These are phyloP conservation scores for Schlechtendalia chinensis DNA, from an alignment of 1,140 invertebrate genomes.

Conservation along the genomic window DNA sequence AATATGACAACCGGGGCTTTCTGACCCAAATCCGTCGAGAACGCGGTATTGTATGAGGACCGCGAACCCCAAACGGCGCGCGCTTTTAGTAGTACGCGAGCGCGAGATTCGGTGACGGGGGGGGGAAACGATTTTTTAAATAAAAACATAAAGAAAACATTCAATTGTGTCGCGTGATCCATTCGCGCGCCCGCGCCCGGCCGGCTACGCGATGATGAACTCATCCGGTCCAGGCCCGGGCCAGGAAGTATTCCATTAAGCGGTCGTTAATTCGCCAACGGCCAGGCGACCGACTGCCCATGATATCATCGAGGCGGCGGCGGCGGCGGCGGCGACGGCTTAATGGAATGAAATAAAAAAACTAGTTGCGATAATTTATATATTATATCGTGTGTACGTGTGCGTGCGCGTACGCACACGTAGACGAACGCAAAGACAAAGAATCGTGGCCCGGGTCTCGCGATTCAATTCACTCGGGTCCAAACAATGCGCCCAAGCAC, in stretches of 20 bases:
- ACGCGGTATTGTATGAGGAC: neutral
- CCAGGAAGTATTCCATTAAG: slow-evolving; percentile 46
- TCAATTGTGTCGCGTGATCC: slow-evolving; percentile 33
- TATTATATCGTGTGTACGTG: neutral
- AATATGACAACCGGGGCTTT: neutral
- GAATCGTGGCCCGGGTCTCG: slow-evolving; percentile 41
- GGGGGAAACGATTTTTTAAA: neutral
- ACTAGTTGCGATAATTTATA: slow-evolving; percentile 11
- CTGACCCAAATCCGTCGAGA: slow-evolving; percentile 12
- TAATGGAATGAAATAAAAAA: slow-evolving; percentile 43
- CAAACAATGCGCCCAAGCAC: slow-evolving; percentile 37
- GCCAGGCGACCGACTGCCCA: slow-evolving; percentile 13
- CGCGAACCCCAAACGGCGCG: too few relatives aligned
- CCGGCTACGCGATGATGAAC: slow-evolving; percentile 22
- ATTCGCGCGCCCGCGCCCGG: neutral
- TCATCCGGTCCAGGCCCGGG: slow-evolving; percentile 39
- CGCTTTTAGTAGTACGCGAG: too few relatives aligned
- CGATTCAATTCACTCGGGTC: slow-evolving; percentile 42
- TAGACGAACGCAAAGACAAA: slow-evolving; percentile 38
- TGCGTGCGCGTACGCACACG: neutral
- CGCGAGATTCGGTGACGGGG: neutral
- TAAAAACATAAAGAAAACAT: slow-evolving; percentile 33
- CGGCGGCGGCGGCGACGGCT: slow-evolving; percentile 1
- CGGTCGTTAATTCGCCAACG: slow-evolving; percentile 48
- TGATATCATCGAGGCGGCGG: slow-evolving; percentile 36